These are phyloP conservation scores for Fratercula arctica DNA, from an alignment of 2,797 vertebrate genomes.

Conservation along the genomic window DNA sequence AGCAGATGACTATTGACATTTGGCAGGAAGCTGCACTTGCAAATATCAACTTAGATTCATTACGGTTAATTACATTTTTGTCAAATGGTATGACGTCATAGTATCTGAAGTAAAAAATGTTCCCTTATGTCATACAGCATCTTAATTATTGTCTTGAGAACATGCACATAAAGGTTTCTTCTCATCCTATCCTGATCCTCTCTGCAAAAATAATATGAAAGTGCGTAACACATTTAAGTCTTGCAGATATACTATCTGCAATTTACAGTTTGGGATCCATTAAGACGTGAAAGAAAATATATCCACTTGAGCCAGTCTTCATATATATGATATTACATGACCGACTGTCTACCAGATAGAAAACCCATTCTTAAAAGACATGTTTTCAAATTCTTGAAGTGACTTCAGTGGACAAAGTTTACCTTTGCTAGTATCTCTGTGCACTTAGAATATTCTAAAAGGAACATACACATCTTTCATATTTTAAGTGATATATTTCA, in stretches of 20 bases:
- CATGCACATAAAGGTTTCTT: background rate
- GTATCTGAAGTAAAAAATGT: background rate
- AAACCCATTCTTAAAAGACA: background rate
- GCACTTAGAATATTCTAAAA: background rate
- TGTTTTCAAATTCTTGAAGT: background rate
- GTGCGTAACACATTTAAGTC: background rate
- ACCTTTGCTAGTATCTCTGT: background rate
- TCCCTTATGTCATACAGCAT: background rate
- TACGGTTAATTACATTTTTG: conserved; percentile 21
- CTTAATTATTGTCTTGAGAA: background rate
- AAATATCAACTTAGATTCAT: conserved; percentile 21
- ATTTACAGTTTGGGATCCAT: background rate
- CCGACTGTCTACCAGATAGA: background rate
- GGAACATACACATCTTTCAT: background rate
- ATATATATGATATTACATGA: background rate
- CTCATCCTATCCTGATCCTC: background rate
- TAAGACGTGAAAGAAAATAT: background rate
- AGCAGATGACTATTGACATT: background rate
- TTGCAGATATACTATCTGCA: background rate
- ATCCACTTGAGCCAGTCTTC: background rate
- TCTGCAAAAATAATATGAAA: background rate
- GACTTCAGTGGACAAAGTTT: background rate
- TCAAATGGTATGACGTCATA: background rate
- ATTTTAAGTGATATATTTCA: background rate
- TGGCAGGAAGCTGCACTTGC: conserved; percentile 16